phyloP scores from a whole-genome alignment of 2,113 vertebrate genomes.

The Eudyptes chrysolophus region DNA sequence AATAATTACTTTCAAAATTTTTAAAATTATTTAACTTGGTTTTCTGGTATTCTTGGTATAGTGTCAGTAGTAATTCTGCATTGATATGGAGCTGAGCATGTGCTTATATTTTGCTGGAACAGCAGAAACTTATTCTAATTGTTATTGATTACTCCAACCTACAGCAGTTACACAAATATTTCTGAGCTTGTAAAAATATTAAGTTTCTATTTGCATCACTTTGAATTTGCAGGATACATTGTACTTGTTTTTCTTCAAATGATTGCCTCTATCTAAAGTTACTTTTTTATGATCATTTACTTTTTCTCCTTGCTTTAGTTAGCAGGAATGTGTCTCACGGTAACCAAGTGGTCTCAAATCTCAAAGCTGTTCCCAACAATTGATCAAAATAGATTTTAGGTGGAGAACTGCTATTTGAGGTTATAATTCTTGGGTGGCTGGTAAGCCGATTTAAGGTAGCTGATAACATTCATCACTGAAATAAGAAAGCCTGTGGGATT shows the following conservation, averaged over 20 bases:
- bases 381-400: constrained; percentile 22
- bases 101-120: not conserved
- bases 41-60: not conserved
- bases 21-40: not conserved
- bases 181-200: not conserved
- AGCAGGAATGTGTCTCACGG: not conserved
- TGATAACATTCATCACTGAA: not conserved
- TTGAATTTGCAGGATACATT: not conserved
- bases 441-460: not conserved
- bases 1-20: not conserved
- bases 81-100: not conserved
- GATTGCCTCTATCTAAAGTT: not conserved
- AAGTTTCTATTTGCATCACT: not conserved
- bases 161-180: not conserved
- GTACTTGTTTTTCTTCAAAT: not conserved
- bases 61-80: not conserved
- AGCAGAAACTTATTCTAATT: not conserved
- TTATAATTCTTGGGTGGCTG: not conserved
- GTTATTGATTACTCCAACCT: not conserved
- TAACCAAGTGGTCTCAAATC: not conserved
- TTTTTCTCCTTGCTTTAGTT: not conserved
- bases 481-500: not conserved
- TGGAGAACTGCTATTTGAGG: not conserved
- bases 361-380: not conserved
- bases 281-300: not conserved